Percentiles rank a stretch among this genome's conserved stretches.
These are phyloP conservation scores for Mormyrus iriodes DNA, from an alignment of 2,113 vertebrate genomes.

Conservation along the genomic window DNA sequence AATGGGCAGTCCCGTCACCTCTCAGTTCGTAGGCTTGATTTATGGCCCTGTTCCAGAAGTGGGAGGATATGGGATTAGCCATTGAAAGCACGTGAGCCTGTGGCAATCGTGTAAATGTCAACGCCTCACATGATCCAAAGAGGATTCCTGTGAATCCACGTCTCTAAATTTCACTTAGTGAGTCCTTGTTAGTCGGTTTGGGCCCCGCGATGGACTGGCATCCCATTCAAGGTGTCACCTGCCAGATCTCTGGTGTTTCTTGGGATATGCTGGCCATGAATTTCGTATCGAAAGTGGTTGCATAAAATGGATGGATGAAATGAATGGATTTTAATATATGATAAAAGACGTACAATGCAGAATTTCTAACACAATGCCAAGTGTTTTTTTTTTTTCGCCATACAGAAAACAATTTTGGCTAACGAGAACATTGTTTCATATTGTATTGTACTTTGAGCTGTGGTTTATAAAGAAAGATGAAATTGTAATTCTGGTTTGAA, in stretches of 20 bases:
- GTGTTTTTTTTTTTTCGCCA: neutral
- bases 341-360: neutral
- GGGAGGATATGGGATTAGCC: neutral
- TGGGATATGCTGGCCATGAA: neutral
- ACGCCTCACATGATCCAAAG: neutral
- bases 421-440: neutral
- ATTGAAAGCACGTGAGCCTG: neutral
- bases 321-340: neutral
- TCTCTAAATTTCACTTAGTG: neutral
- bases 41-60: neutral
- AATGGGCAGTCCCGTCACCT: neutral
- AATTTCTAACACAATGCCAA: neutral
- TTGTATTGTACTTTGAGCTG: neutral
- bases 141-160: neutral
- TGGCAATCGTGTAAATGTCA: neutral
- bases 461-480: neutral
- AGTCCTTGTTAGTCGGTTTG: neutral
- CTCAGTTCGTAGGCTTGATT: neutral
- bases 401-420: neutral
- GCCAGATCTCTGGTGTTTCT: neutral
- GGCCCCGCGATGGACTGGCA: neutral
- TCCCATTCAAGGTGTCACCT: neutral
- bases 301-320: neutral
- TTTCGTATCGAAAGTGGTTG: neutral
- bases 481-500: neutral